Evolutionary conservation across 2,113 vertebrate genomes (phyloP).

Genomic region (Neolamprologus tretocephalus): DNA sequence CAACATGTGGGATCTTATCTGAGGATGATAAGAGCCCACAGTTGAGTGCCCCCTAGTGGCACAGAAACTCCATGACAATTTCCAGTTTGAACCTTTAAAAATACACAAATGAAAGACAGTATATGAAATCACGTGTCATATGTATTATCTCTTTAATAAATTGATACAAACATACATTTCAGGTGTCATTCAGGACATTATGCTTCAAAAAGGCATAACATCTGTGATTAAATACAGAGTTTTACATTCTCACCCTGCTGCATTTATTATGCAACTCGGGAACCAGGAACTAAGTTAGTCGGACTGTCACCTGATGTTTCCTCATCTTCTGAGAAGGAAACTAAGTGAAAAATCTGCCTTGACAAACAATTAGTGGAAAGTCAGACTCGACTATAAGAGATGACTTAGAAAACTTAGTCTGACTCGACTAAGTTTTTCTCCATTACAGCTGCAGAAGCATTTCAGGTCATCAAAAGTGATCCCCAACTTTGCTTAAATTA

Average conservation of each 20-base stretch:
- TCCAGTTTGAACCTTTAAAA: not conserved
- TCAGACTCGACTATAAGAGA: not conserved
- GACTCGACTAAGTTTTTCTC: not conserved
- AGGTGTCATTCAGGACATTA: not conserved
- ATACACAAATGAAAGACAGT: not conserved
- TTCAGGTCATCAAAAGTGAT: not conserved
- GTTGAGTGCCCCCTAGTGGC: not conserved
- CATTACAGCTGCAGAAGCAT: not conserved
- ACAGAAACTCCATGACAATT: not conserved
- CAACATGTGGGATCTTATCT: not conserved
- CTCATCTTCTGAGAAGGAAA: not conserved
- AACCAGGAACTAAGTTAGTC: not conserved
- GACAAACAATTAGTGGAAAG: not conserved
- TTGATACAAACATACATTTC: constrained; percentile 15
- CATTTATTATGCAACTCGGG: not conserved
- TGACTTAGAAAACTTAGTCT: not conserved
- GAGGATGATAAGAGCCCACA: not conserved
- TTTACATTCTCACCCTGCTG: not conserved
- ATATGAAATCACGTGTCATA: not conserved
- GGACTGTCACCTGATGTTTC: not conserved
- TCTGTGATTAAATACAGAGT: not conserved
- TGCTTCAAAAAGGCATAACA: not conserved
- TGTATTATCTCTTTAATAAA: not conserved
- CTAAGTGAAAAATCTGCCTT: not conserved
- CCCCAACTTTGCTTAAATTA: not conserved